Conservation (phyloP, 2,888 invertebrate genomes). For the Cylloceria caligata region DNA sequence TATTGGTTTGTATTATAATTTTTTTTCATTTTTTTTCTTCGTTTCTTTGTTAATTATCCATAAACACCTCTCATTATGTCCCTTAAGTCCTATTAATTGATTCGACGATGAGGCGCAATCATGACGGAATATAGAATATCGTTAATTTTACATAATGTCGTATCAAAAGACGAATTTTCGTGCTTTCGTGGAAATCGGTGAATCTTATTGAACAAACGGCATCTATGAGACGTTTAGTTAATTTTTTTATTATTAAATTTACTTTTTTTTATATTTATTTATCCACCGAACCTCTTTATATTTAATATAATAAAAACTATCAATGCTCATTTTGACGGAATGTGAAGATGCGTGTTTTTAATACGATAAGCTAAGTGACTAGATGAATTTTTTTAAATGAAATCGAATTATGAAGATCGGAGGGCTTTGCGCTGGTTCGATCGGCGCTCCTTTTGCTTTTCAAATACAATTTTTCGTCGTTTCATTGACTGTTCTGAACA, state of each 20-base stretch:
- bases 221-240: slow-evolving; percentile 33
- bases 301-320: slow-evolving; percentile 68
- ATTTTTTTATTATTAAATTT: too few species aligned
- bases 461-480: too few species aligned
- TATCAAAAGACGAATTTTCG: slow-evolving; percentile 75
- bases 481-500: too few species aligned
- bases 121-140: slow-evolving; percentile 35
- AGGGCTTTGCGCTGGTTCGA: too few species aligned
- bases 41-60: slow-evolving; percentile 40
- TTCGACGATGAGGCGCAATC: slow-evolving; percentile 64
- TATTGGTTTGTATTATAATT: slow-evolving; percentile 63
- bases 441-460: too few species aligned
- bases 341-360: slow-evolving; percentile 50
- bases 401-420: neutral
- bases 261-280: neutral
- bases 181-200: slow-evolving; percentile 39
- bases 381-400: slow-evolving; percentile 71
- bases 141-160: slow-evolving; percentile 61
- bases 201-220: slow-evolving; percentile 32
- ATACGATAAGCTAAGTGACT: slow-evolving; percentile 72
- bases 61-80: slow-evolving; percentile 7
- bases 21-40: neutral
- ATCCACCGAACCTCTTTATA: slow-evolving; percentile 16
- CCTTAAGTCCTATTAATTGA: slow-evolving; percentile 70
- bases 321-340: slow-evolving; percentile 46